Base-by-base conservation (phyloP, 2,797 vertebrate genomes). In the Phalloptychus januarius region DNA sequence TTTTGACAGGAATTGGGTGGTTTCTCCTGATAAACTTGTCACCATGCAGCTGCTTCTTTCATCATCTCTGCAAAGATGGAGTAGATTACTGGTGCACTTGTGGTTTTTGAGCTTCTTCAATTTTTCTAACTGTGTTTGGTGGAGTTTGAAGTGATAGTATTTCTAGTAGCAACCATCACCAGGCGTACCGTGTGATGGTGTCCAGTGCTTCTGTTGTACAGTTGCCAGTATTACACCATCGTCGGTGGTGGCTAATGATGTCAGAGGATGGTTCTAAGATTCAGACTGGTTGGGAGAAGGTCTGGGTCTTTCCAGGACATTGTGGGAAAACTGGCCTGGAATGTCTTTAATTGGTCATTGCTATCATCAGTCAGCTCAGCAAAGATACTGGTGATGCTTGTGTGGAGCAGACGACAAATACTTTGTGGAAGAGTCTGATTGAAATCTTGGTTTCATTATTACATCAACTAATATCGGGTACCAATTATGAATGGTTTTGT, bases 391-490 rank as follows among this genome's bases (percentile, higher is more conserved):
- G 7, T 61, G 31, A 18, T 61, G 15, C 7, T 28, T 13, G 15
- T 61, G 28, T 16, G 56, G 13, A 31, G 28, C 13, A 61, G 28
- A 61, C n/a, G 2, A 31, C 56, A 31, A 16, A 31, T 63, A 63
- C 16, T 63, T 63, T 31, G 31, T 6, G 54, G n/a, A 31, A 4
- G n/a, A 15, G 54, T 18, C 16, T 56, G 2, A 3, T 15, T 18
- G 7, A 33, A 36, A 63, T 63, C 16, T 63, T 36, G 15, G 15
- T 63, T 70, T 61, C 15, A 74, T 85, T 76, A 58, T 76, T 84
- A 86, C 7, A 88, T 72, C 83, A 74, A 84, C 20, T 73, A 81
- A 74, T 65, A 79, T 40, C 20, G 11, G 31, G 42, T 54, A 52
- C 38, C 44, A 81, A 74, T 79, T 40, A 52, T 71, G 1, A 74